Conservation (phyloP, 2,113 vertebrate genomes). For the Tetrax tetrax region DNA sequence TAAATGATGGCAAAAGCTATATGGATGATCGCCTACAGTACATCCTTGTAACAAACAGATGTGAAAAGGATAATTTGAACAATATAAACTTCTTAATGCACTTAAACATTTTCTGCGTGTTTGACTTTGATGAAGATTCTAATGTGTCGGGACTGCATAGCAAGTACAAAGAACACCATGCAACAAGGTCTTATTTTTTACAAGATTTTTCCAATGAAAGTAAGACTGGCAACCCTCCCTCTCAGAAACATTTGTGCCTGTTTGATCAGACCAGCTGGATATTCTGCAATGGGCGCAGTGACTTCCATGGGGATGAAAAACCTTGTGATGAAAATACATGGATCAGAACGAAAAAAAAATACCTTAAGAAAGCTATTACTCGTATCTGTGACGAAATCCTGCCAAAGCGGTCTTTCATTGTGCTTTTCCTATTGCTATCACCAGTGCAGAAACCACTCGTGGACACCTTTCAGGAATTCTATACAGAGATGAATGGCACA, state of each 20-base stretch:
- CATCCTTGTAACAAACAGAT: conserved; percentile 82
- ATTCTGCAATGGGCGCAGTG: conserved; percentile 84
- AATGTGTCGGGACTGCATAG: conserved; percentile 76
- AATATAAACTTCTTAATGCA: conserved; percentile 75
- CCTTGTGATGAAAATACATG: conserved; percentile 81
- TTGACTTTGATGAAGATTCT: conserved; percentile 86
- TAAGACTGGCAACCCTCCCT: conserved; percentile 45
- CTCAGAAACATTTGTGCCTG: conserved; percentile 66
- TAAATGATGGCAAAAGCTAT: conserved; percentile 79
- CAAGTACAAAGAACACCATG: conserved; percentile 72
- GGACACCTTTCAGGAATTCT: conserved; percentile 83
- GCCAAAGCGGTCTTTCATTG: conserved; percentile 74
- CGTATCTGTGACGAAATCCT: conserved; percentile 81
- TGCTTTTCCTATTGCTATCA: conserved; percentile 80
- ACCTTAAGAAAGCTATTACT: conserved; percentile 74
- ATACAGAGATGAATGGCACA: conserved; percentile 80
- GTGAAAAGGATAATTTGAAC: conserved; percentile 69
- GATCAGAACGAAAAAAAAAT: conserved; percentile 78
- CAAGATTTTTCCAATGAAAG: conserved; percentile 71
- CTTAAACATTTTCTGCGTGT: conserved; percentile 83
- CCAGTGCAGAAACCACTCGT: conserved; percentile 78
- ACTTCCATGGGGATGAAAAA: conserved; percentile 74
- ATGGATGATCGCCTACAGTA: conserved; percentile 79
- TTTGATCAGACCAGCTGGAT: conserved; percentile 86
- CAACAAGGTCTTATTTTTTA: conserved; percentile 75